These are phyloP conservation scores for Melinopterus prodromus DNA, from an alignment of 2,888 invertebrate genomes.

Conservation along the genomic window DNA sequence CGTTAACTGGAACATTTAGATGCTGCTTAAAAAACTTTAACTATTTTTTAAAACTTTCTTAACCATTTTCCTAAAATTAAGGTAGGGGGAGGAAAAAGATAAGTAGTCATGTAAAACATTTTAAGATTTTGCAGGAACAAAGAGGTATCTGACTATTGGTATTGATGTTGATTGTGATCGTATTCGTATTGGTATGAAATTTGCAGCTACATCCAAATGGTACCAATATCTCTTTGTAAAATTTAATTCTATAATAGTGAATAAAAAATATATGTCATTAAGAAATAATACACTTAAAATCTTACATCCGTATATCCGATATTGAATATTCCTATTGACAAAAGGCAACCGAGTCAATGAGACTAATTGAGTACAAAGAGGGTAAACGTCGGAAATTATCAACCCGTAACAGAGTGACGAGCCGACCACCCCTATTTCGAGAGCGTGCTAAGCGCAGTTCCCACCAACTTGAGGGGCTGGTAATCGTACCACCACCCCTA, in stretches of 20 bases:
- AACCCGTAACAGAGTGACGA: conserved; percentile 9
- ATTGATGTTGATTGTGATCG: too few species aligned
- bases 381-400: conserved; percentile 20
- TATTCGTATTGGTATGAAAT: too few species aligned
- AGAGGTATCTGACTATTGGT: too few species aligned
- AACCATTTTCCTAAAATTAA: too few species aligned
- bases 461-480: conserved; percentile 16
- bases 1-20: too few species aligned
- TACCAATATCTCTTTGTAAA: too few species aligned
- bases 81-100: too few species aligned
- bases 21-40: too few species aligned
- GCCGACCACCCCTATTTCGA: neutral
- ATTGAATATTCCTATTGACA: conserved; percentile 11
- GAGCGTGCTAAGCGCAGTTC: conserved; percentile 16
- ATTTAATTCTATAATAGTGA: neutral
- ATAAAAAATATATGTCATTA: neutral
- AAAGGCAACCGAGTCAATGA: conserved; percentile 16
- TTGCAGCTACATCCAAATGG: too few species aligned
- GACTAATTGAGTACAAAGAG: conserved; percentile 22
- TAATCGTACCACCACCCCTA: conserved; percentile 11
- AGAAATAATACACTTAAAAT: neutral
- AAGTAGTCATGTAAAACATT: too few species aligned
- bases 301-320: neutral
- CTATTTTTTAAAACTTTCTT: too few species aligned
- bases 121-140: too few species aligned